Conservation (phyloP, 2,113 vertebrate genomes). For the Mormyrus iriodes region DNA sequence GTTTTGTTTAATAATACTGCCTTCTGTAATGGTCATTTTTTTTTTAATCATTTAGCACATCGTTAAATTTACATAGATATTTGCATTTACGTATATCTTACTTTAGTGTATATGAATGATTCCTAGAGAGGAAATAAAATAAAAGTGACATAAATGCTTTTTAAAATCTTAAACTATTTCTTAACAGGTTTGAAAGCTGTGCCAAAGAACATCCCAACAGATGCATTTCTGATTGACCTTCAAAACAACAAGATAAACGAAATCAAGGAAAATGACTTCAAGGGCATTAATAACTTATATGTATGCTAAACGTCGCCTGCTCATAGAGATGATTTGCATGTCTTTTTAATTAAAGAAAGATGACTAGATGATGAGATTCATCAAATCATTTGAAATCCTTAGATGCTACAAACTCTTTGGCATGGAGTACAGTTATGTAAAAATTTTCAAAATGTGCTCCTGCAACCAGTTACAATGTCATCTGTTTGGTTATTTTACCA, state of each 20-base stretch:
- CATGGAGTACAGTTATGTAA: neutral
- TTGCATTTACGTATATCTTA: neutral
- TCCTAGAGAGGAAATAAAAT: neutral
- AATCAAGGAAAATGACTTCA: conserved; percentile 91
- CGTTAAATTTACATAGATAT: neutral
- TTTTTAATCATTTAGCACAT: neutral
- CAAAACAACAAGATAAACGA: conserved; percentile 97
- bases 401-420: neutral
- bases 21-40: neutral
- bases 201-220: conserved; percentile 80
- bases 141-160: neutral
- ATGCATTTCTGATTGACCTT: conserved; percentile 86
- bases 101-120: neutral
- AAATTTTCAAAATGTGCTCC: neutral
- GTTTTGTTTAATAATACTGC: neutral
- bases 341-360: neutral
- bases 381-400: neutral
- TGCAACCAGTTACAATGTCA: neutral
- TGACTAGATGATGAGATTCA: neutral
- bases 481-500: neutral
- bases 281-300: conserved; percentile 70
- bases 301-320: conserved; percentile 59
- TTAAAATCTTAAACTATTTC: conserved; percentile 18
- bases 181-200: conserved; percentile 76
- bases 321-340: neutral